Evolutionary conservation across 1,140 invertebrate species (phyloP).

Genomic region (Drosophila carrolli): DNA sequence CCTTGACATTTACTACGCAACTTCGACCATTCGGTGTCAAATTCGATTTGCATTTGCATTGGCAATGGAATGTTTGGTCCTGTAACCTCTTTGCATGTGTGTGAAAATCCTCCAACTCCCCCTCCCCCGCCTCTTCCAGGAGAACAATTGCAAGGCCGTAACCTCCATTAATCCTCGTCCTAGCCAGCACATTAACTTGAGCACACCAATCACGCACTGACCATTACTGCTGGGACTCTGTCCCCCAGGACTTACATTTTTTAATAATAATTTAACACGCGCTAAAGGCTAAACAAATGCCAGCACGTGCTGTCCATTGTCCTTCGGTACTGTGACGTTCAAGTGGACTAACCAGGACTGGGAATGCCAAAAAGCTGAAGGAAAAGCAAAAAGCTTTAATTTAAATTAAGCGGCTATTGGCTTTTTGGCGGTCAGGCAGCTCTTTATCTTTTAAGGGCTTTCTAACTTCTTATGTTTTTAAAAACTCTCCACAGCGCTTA

Average conservation of each 20-base stretch:
- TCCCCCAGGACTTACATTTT: conserved; percentile 33
- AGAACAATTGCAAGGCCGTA: conserved; percentile 47
- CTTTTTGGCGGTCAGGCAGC: conserved; percentile 4
- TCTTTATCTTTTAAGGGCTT: not conserved
- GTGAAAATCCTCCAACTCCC: conserved; percentile 10
- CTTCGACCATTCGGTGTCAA: conserved; percentile 71
- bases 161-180: conserved; percentile 39
- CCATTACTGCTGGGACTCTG: conserved; percentile 36
- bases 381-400: conserved; percentile 23
- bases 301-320: conserved; percentile 50
- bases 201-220: conserved; percentile 53
- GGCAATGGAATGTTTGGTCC: conserved; percentile 32
- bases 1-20: conserved; percentile 81
- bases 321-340: conserved; percentile 39
- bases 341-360: conserved; percentile 9
- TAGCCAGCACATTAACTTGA: conserved; percentile 21
- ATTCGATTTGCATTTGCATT: conserved; percentile 77
- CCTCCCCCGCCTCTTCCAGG: not conserved
- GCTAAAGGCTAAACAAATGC: conserved; percentile 41
- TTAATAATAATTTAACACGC: conserved; percentile 51
- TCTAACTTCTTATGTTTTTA: not conserved
- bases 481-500: too few species aligned
- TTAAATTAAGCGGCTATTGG: conserved; percentile 16
- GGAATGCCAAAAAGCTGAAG: conserved; percentile 9
- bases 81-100: conserved; percentile 16